Evolutionary conservation across 2,888 invertebrate species (phyloP).

Genomic region (Brachylomia viminalis): DNA sequence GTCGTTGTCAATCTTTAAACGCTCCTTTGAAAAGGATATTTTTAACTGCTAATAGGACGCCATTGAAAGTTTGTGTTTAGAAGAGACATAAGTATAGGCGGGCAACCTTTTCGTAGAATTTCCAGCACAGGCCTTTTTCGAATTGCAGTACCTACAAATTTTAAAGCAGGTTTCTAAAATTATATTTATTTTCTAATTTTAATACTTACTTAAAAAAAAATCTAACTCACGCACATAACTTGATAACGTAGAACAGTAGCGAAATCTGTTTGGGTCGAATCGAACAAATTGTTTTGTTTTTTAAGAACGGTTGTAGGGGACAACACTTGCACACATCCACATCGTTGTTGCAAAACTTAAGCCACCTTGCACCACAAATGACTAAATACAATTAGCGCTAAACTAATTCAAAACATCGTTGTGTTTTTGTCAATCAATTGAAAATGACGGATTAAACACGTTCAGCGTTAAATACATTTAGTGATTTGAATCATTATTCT

Average conservation of each 20-base stretch:
- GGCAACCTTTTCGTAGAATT: neutral
- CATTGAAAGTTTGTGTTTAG: neutral
- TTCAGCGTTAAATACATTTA: neutral
- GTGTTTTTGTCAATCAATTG: neutral
- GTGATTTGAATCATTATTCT: neutral
- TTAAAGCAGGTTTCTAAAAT: neutral
- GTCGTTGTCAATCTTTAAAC: too few species aligned
- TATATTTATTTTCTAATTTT: neutral
- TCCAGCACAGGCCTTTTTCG: neutral
- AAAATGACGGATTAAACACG: neutral
- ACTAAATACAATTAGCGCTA: neutral
- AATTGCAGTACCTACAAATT: neutral
- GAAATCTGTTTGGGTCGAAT: slow-evolving; percentile 12
- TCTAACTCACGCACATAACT: neutral
- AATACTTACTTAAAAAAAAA: too few species aligned
- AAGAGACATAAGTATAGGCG: neutral
- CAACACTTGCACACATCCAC: neutral
- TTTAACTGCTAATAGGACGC: neutral
- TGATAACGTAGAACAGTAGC: neutral
- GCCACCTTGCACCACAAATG: neutral
- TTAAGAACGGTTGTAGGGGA: neutral
- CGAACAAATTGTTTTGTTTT: neutral
- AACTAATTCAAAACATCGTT: neutral
- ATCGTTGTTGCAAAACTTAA: neutral
- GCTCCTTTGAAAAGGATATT: neutral